Conservation (phyloP, 2,113 vertebrate genomes). For the Cyrtonyx montezumae region DNA sequence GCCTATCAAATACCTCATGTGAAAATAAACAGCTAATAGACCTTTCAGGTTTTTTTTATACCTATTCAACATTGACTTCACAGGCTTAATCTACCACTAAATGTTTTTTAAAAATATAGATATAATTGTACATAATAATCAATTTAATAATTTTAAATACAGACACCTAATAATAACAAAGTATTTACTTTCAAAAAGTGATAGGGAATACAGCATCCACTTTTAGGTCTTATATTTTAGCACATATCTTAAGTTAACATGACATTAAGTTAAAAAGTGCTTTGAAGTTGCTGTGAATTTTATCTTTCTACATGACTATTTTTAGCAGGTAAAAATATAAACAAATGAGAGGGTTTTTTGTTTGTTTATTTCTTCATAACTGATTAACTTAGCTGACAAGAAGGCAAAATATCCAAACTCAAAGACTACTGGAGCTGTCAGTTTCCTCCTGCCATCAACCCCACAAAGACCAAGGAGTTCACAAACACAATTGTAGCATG, state of each 20-base stretch:
- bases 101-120: background rate
- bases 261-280: background rate
- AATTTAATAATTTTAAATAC: background rate
- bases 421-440: background rate
- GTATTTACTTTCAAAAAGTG: background rate
- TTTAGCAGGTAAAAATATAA: background rate
- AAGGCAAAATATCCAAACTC: background rate
- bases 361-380: background rate
- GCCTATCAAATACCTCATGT: background rate
- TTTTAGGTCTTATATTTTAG: background rate
- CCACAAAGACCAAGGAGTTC: background rate
- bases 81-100: background rate
- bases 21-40: background rate
- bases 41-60: background rate
- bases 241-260: background rate
- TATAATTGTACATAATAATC: background rate
- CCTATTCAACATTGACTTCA: background rate
- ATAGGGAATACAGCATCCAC: background rate
- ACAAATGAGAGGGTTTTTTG: background rate
- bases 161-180: background rate
- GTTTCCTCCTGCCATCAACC: background rate
- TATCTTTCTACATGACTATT: background rate
- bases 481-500: background rate
- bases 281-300: background rate
- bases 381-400: background rate